Evolutionary conservation across 35 echinoderm and acorn worm species (phyloP).

Genomic region (Ptychodera flava): DNA sequence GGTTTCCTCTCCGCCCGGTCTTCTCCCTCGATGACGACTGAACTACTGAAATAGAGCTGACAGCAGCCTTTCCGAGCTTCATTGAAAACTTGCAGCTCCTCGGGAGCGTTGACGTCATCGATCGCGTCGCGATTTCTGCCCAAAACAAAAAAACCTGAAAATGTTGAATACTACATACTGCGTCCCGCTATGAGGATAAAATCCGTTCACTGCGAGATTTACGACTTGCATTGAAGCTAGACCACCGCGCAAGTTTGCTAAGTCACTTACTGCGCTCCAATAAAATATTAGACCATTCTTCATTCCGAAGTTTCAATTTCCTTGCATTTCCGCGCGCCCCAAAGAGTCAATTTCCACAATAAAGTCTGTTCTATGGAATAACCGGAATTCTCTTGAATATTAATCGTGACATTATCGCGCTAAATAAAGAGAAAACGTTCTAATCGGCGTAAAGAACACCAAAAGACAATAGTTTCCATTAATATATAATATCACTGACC

Average conservation of each 20-base stretch:
- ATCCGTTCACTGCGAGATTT: neutral
- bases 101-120: neutral
- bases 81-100: too few relatives aligned
- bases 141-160: neutral
- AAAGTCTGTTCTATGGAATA: neutral
- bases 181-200: neutral
- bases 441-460: neutral
- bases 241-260: neutral
- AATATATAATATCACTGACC: neutral
- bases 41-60: neutral
- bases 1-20: too few relatives aligned
- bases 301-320: neutral
- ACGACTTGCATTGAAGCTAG: neutral
- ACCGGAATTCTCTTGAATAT: neutral
- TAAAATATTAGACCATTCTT: neutral
- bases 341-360: neutral
- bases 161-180: neutral
- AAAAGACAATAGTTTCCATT: neutral
- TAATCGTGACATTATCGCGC: neutral
- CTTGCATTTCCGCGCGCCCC: neutral
- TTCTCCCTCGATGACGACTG: neutral
- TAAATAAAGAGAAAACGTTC: neutral
- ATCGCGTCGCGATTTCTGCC: neutral
- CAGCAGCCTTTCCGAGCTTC: neutral
- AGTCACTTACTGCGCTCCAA: neutral